Evolutionary conservation across 2,797 vertebrate genomes (phyloP).

Genomic region (Babyrousa celebensis): DNA sequence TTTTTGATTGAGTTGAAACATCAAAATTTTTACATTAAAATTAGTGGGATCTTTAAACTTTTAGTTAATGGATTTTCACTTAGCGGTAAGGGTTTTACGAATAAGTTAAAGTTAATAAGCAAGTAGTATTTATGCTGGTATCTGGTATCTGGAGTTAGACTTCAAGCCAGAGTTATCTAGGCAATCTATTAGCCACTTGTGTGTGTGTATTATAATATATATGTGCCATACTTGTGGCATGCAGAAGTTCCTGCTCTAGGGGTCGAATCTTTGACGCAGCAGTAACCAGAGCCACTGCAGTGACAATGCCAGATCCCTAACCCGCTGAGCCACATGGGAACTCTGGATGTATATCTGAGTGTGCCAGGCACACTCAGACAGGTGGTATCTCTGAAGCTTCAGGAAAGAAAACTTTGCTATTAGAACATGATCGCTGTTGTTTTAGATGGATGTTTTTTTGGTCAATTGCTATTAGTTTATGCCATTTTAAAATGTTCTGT

Average conservation of each 20-base stretch:
- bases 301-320: too few relatives aligned
- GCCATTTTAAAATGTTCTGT: neutral
- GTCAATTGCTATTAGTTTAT: neutral
- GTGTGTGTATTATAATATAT: neutral
- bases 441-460: neutral
- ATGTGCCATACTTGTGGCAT: too few relatives aligned
- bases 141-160: neutral
- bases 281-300: too few relatives aligned
- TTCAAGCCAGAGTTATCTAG: neutral
- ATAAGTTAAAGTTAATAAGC: neutral
- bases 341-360: too few relatives aligned
- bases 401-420: neutral
- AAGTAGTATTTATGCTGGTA: neutral
- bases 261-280: too few relatives aligned
- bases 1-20: neutral
- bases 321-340: too few relatives aligned
- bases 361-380: neutral
- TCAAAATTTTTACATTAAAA: neutral
- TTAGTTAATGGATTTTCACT: neutral
- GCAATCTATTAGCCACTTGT: neutral
- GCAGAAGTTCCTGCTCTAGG: too few relatives aligned
- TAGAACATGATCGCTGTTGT: neutral
- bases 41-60: neutral
- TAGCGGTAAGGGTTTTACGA: neutral
- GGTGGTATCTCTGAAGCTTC: neutral